These are phyloP conservation scores for Leptothorax acervorum DNA, from an alignment of 2,888 invertebrate genomes.

Conservation along the genomic window DNA sequence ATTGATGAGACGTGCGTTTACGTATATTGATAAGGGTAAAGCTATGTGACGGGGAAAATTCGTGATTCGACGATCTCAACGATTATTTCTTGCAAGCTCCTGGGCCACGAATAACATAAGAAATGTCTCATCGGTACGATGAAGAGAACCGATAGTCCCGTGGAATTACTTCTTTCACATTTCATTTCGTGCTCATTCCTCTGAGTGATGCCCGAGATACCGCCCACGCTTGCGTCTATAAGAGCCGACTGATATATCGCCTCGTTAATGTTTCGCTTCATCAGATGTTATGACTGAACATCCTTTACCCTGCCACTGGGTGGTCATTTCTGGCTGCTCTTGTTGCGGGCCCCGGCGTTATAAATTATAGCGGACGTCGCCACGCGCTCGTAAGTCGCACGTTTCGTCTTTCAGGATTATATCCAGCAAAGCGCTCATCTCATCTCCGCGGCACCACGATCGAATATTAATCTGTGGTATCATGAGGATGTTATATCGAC, in stretches of 20 bases:
- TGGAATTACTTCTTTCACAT: constrained; percentile 80
- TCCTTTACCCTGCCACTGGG: constrained; percentile 83
- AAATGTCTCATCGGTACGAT: constrained; percentile 61
- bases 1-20: not conserved
- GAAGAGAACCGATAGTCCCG: constrained; percentile 68
- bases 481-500: constrained; percentile 57
- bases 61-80: not conserved
- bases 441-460: constrained; percentile 43
- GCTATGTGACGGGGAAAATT: not conserved
- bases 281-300: constrained; percentile 84
- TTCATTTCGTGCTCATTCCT: constrained; percentile 75
- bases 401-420: constrained; percentile 67
- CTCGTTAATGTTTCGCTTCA: constrained; percentile 84
- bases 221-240: constrained; percentile 75
- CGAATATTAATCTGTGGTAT: constrained; percentile 59
- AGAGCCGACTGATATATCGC: constrained; percentile 81
- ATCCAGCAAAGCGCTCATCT: constrained; percentile 39
- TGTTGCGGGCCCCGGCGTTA: constrained; percentile 80
- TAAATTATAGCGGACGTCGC: constrained; percentile 76
- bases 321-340: constrained; percentile 83
- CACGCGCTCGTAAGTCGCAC: constrained; percentile 65
- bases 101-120: constrained; percentile 54
- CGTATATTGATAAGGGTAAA: not conserved
- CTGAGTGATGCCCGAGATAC: constrained; percentile 81
- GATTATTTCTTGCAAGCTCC: not conserved